These are phyloP conservation scores for Micrasema minimum DNA, from an alignment of 1,140 invertebrate genomes.

Conservation along the genomic window DNA sequence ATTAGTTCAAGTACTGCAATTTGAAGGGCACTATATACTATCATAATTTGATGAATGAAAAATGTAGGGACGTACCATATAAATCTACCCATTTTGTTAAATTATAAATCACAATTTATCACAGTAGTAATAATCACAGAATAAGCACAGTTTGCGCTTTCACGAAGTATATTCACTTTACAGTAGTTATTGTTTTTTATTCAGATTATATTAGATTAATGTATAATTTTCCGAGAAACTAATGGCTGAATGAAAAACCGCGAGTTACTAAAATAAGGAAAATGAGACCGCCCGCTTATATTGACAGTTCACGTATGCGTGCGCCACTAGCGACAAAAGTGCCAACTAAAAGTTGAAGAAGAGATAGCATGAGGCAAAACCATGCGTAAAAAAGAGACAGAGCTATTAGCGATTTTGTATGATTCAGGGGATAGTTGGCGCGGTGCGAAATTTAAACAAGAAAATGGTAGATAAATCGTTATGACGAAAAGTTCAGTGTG, in stretches of 20 bases:
- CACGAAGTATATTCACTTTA: background rate
- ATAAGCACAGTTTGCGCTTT: background rate
- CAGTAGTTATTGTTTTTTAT: constrained; percentile 2
- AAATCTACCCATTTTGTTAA: constrained; percentile 36
- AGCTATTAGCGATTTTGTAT: background rate
- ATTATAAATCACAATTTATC: constrained; percentile 30
- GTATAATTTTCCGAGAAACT: constrained; percentile 5
- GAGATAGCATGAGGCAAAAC: background rate
- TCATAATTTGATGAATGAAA: background rate
- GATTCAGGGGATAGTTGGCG: background rate
- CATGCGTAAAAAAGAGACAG: constrained; percentile 1
- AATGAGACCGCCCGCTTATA: background rate
- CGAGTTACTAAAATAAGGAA: constrained; percentile 14
- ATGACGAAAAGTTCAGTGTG: constrained; percentile 10
- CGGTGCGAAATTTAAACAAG: background rate
- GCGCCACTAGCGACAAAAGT: background rate
- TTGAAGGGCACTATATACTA: background rate
- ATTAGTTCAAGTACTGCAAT: too few species aligned
- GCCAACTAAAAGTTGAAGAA: background rate
- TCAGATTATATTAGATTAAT: background rate
- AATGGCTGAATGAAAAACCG: constrained; percentile 21
- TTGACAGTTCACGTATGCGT: constrained; percentile 2
- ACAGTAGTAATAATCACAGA: constrained; percentile 30
- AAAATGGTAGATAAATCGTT: background rate
- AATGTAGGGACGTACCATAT: constrained; percentile 39